Base-by-base conservation (phyloP, 1,140 invertebrate species). In the Pomacea maculata region DNA sequence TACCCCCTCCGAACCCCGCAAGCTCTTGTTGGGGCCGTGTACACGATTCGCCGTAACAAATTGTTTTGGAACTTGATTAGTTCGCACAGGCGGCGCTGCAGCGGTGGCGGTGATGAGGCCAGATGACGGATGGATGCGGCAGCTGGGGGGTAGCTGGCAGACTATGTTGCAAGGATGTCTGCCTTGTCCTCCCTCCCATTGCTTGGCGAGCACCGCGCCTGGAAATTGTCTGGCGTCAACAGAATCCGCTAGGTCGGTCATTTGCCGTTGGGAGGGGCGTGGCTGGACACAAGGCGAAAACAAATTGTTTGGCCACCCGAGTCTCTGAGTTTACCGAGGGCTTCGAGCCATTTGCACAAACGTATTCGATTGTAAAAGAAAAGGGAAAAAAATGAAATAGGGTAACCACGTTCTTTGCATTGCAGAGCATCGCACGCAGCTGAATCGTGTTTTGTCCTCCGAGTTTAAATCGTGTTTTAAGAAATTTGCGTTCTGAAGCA, bases 51-150 rank as follows among this genome's bases (percentile, higher is more conserved):
- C 25, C 21, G 77, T 55, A 78, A 78, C 77, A 78, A 78, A 78
- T 78, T 78, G 77, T 78, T 78, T 65, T 78, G 77, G 77, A 78
- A 78, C 77, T 78, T 45, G 77, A 78, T 78, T 78, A 78, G 12
- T 67, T 29, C 77, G 64, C 77, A 65, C 67, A 78, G 77, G 64
- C 77, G 67, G 77, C 77, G 77, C 77, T 78, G 65, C 45, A 78
- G 65, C 64, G 77, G 77, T 65, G 77, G 77, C 15, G 67, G 77
- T 78, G 77, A 78, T 78, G 77, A 78, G 77, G 65, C 77, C 77
- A 78, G 77, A 78, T 78, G 77, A 78, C 77, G 67, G 64, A 78
- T 78, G 10, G 77, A 68, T 78, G 67, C 21, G 67, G 67, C n/a
- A 11, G 75, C 75, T 54, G 75, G 17, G 63, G 75, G 73, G 29